Percentiles rank a stretch among this genome's conserved stretches.
Evolutionary conservation across 2,113 vertebrate genomes (phyloP).

Genomic region (Abramis brama): DNA sequence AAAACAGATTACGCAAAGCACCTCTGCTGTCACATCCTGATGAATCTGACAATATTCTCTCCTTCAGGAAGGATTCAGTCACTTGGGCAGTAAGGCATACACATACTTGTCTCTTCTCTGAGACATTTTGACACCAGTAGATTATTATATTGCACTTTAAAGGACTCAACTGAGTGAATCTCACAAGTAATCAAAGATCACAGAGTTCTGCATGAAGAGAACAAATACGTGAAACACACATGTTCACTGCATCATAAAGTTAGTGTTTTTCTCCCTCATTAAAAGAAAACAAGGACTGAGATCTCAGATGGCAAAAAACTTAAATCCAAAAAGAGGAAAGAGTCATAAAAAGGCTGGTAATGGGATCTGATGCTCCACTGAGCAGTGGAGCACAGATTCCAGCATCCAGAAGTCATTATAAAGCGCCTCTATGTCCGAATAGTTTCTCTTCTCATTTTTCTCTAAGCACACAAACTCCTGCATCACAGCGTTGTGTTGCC

Average conservation of each 20-base stretch:
- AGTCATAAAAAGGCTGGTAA: conserved; percentile 11
- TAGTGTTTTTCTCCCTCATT: conserved; percentile 51
- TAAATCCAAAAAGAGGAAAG: conserved; percentile 23
- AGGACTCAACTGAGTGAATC: conserved; percentile 71
- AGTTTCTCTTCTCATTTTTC: conserved; percentile 84
- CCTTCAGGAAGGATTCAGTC: conserved; percentile 55
- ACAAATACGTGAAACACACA: conserved; percentile 53
- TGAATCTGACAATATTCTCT: conserved; percentile 10
- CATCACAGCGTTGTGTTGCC: conserved; percentile 97
- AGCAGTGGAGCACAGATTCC: not conserved
- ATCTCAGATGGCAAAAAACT: conserved; percentile 43
- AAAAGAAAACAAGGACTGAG: not conserved
- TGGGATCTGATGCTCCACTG: not conserved
- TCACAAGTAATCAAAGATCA: conserved; percentile 63
- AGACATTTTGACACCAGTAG: conserved; percentile 64
- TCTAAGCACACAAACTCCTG: conserved; percentile 94
- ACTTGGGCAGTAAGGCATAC: conserved; percentile 70
- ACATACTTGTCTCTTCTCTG: conserved; percentile 48
- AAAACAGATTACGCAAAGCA: conserved; percentile 14
- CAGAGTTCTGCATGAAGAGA: conserved; percentile 66
- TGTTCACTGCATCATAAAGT: conserved; percentile 53
- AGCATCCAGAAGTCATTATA: not conserved
- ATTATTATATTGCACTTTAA: conserved; percentile 78
- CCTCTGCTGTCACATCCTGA: conserved; percentile 22
- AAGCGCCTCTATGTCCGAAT: not conserved